Base-by-base conservation (phyloP, 37 sponge, comb jelly and placozoan genomes). In the Beroe forskalii region DNA sequence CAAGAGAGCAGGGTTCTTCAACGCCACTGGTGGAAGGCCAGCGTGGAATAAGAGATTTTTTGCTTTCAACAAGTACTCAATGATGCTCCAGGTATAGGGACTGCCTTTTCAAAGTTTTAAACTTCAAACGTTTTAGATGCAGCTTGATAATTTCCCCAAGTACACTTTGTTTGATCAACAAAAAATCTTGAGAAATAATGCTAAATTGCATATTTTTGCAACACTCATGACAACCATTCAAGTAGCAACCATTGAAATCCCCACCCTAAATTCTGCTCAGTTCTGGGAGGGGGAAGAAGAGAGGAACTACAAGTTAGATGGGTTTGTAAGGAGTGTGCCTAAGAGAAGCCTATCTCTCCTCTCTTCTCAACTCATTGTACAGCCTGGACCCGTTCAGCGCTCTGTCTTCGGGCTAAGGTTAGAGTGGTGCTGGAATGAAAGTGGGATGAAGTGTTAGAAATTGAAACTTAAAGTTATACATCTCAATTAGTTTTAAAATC, bases 1-100 rank as follows among this genome's bases (percentile, higher is more conserved):
- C 75, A 72, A 72, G 30, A 3, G 19, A 30, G 23, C 75, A 36
- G 75, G 75, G 9, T 72, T 72, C 40, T 72, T 72, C 75, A 72
- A 72, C 28, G 19, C 37, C 12, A 8, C 35, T 8, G 35, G 9
- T 33, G 30, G 19, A 36, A 72, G 2, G 35, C n/a, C n/a, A n/a
- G 35, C 31, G 14, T 72, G 75, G 75, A 30, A 30, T 17, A 72
- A 72, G 30, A 14, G 75, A 72, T 72, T 72, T 37, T 72, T 72
- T 39, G 23, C 35, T 8, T 72, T 72, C 40, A 72, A 72, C 39
- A 72, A 23, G 30, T 20, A 30, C 2, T 36, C 75, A 1, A 35
- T 72, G 75, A 23, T 33, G 36, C 39, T 72, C 1, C 75, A 72
- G 75, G 75, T 72, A 25, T 64, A 55, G 14, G 17, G 17, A n/a